phyloP scores from a whole-genome alignment of 2,113 vertebrate genomes.

The Oreocharis arfaki region DNA sequence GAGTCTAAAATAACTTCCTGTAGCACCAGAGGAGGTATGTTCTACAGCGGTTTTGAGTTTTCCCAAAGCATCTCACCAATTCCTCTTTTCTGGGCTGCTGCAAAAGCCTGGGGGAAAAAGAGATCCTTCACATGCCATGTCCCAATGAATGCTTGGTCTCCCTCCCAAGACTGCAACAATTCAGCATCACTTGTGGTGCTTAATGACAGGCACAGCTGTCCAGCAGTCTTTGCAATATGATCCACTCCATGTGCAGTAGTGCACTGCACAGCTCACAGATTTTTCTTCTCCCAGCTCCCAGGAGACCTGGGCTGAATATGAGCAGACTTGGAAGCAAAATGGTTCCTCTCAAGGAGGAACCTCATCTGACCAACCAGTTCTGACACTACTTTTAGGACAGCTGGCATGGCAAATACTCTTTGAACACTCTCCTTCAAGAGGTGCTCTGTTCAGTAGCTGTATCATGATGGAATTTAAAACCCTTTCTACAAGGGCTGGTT shows the following conservation, averaged over 20 bases:
- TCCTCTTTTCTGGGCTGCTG: neutral
- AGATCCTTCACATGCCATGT: neutral
- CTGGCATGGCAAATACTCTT: neutral
- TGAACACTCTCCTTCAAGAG: neutral
- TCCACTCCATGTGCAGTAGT: neutral
- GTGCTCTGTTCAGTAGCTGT: neutral
- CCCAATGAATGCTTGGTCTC: neutral
- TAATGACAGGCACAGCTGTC: neutral
- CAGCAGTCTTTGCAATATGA: neutral
- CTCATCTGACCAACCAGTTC: neutral
- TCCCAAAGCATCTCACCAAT: neutral
- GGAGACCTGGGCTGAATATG: neutral
- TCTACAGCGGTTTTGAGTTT: rapidly evolving
- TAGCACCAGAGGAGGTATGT: neutral
- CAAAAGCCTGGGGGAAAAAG: neutral
- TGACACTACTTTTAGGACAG: neutral
- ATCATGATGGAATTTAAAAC: neutral
- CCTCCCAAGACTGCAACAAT: neutral
- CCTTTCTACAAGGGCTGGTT: neutral
- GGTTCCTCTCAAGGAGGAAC: neutral
- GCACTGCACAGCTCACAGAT: neutral
- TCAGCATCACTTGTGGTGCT: neutral
- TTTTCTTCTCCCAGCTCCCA: neutral
- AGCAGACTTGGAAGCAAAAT: neutral
- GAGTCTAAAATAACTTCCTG: neutral